Evolutionary conservation across 2,888 invertebrate genomes (phyloP).

Genomic region (Brachypalpus laphriformis): DNA sequence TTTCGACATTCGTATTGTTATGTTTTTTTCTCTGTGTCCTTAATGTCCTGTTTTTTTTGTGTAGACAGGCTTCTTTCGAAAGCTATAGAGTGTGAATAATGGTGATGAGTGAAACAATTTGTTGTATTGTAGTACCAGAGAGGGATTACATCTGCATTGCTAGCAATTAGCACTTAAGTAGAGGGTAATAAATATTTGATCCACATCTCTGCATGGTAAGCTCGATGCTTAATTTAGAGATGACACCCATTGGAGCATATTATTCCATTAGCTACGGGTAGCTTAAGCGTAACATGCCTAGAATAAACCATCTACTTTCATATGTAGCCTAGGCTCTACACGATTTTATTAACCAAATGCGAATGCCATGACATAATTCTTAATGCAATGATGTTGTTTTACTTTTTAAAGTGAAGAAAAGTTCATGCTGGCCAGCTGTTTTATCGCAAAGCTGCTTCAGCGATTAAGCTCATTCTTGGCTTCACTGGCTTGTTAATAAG

Average conservation of each 20-base stretch:
- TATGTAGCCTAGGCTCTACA: too few relatives aligned
- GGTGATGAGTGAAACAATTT: constrained; percentile 12
- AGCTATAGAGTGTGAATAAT: constrained; percentile 6
- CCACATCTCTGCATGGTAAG: neutral
- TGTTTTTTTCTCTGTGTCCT: neutral
- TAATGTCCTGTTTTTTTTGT: neutral
- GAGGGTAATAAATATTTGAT: constrained; percentile 13
- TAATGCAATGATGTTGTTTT: too few relatives aligned
- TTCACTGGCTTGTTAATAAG: too few relatives aligned
- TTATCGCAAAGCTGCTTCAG: too few relatives aligned
- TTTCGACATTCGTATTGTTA: neutral
- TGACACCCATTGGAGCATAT: neutral
- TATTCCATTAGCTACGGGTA: neutral
- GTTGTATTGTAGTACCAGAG: neutral
- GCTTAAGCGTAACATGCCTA: too few relatives aligned
- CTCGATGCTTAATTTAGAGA: neutral
- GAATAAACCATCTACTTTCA: too few relatives aligned
- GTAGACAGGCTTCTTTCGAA: neutral
- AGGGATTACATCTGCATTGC: constrained; percentile 1
- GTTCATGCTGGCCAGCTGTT: too few relatives aligned
- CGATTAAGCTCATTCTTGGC: too few relatives aligned
- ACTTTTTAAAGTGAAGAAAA: too few relatives aligned
- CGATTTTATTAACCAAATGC: too few relatives aligned
- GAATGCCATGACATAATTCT: too few relatives aligned
- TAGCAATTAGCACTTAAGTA: constrained; percentile 40